Evolutionary conservation across 2,113 vertebrate species (phyloP).

Genomic region (Gobio gobio): DNA sequence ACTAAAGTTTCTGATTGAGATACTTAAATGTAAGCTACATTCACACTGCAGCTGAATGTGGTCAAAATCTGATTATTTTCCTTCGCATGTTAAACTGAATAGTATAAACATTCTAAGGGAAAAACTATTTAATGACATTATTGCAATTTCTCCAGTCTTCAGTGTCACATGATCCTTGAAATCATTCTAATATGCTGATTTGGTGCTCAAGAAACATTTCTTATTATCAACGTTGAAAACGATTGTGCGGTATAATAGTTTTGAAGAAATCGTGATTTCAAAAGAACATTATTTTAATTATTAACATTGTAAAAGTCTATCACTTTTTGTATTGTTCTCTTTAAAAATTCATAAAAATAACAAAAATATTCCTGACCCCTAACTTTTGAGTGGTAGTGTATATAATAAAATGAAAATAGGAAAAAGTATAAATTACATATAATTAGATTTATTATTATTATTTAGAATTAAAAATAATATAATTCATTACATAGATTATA

Average conservation of each 20-base stretch:
- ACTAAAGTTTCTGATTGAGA: conserved; percentile 68
- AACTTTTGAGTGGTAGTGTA: neutral
- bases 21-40: conserved; percentile 68
- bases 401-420: neutral
- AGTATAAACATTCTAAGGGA: neutral
- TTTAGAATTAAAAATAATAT: neutral
- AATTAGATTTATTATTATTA: neutral
- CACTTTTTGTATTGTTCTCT: too few species aligned
- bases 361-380: neutral
- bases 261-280: neutral
- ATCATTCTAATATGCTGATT: neutral
- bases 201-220: neutral
- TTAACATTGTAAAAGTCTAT: neutral
- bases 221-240: neutral
- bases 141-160: too few species aligned
- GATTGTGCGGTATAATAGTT: neutral
- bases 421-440: neutral
- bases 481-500: conserved; percentile 26
- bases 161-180: neutral
- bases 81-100: neutral
- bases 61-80: neutral
- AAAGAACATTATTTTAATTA: neutral
- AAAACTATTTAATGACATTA: neutral
- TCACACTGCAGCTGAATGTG: conserved; percentile 58
- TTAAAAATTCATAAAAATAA: too few species aligned